Evolutionary conservation across 2,113 vertebrate species (phyloP).

Genomic region (Hassar affinis): DNA sequence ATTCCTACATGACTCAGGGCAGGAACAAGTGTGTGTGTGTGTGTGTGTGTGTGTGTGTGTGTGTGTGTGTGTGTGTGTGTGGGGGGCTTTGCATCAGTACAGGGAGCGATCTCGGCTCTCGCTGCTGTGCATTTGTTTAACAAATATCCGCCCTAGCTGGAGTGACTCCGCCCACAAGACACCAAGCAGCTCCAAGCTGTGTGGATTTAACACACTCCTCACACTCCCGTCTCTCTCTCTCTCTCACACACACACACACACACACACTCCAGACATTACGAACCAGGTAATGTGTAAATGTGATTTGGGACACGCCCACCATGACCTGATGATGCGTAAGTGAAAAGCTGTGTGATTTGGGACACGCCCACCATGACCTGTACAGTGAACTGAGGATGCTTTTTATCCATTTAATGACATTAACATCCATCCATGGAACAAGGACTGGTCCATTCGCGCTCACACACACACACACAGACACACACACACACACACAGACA

Average conservation of each 20-base stretch:
- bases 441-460: background rate
- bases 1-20: slow-evolving; percentile 39
- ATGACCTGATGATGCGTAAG: background rate
- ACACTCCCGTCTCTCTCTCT: too few species aligned
- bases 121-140: slow-evolving; percentile 66
- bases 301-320: background rate
- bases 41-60: too few species aligned
- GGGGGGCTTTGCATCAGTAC: background rate
- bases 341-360: background rate
- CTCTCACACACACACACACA: background rate
- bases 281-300: too few species aligned
- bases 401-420: background rate
- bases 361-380: background rate
- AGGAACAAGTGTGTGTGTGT: too few species aligned
- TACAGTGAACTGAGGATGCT: background rate
- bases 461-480: background rate
- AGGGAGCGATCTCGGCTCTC: slow-evolving; percentile 29
- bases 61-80: slow-evolving; percentile 6
- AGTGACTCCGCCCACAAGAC: slow-evolving; percentile 21
- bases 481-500: slow-evolving; percentile 7
- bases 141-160: slow-evolving; percentile 63
- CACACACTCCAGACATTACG: too few species aligned
- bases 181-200: slow-evolving; percentile 44
- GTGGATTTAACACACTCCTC: background rate
- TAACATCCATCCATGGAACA: background rate